Percentiles rank a stretch among this genome's conserved stretches.
phyloP scores from a whole-genome alignment of 2,888 invertebrate genomes.

The Spicauda simplicius region DNA sequence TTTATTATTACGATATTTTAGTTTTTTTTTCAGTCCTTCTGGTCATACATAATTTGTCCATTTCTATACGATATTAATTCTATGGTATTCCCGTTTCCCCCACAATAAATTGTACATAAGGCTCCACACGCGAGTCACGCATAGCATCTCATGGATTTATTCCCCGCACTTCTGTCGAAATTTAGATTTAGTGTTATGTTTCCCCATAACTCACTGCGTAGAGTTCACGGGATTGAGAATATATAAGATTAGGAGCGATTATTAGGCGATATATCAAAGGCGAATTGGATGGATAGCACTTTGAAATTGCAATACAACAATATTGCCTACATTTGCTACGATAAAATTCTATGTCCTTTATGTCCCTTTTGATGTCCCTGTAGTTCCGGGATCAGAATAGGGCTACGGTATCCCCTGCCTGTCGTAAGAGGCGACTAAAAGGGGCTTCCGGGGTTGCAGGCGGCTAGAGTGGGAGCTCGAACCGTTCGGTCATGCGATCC shows the following conservation, averaged over 20 bases:
- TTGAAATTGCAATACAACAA: background rate
- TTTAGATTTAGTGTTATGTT: slow-evolving; percentile 82
- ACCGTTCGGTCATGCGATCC: too few species aligned
- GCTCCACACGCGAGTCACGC: slow-evolving; percentile 77
- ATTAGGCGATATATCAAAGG: slow-evolving; percentile 39
- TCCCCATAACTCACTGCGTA: slow-evolving; percentile 66
- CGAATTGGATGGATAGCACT: slow-evolving; percentile 10
- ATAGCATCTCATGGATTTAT: slow-evolving; percentile 82
- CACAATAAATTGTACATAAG: slow-evolving; percentile 77
- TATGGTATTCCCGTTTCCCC: slow-evolving; percentile 62
- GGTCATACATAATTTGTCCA: background rate
- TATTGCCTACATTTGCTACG: background rate
- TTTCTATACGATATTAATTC: slow-evolving; percentile 5
- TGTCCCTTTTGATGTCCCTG: too few species aligned
- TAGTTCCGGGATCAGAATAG: too few species aligned
- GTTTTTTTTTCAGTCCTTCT: too few species aligned
- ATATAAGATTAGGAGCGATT: slow-evolving; percentile 48
- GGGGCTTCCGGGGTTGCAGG: too few species aligned
- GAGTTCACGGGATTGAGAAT: slow-evolving; percentile 56
- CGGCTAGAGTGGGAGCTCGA: too few species aligned
- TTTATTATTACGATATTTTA: background rate
- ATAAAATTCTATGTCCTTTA: too few species aligned
- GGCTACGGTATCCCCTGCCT: too few species aligned
- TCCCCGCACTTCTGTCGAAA: slow-evolving; percentile 81
- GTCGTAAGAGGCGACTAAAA: too few species aligned